phyloP scores from a whole-genome alignment of 2,113 vertebrate genomes.

The Noturus placidus region DNA sequence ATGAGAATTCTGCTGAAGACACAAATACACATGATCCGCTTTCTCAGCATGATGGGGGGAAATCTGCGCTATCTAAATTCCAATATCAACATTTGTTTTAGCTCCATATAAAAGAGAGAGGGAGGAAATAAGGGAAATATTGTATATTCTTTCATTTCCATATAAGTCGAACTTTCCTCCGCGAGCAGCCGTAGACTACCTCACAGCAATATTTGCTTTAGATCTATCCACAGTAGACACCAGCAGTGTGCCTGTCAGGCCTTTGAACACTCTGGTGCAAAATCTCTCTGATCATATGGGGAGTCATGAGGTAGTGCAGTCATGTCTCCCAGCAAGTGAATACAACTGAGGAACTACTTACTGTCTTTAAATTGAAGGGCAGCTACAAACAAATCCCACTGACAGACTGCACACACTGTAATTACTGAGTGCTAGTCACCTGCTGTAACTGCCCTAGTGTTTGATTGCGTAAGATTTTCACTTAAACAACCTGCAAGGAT shows the following conservation, averaged over 20 bases:
- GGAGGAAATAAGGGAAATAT: constrained; percentile 56
- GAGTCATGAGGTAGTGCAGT: constrained; percentile 32
- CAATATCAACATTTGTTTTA: constrained; percentile 56
- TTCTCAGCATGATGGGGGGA: constrained; percentile 46
- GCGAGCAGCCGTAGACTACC: constrained; percentile 43
- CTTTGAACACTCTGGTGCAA: constrained; percentile 52
- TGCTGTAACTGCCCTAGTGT: constrained; percentile 26
- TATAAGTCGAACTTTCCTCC: constrained; percentile 38
- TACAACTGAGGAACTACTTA: constrained; percentile 31
- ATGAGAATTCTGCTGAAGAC: constrained; percentile 46
- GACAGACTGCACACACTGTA: constrained; percentile 27
- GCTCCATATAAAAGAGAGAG: constrained; percentile 50
- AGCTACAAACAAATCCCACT: constrained; percentile 29
- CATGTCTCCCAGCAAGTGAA: constrained; percentile 39
- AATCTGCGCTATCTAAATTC: constrained; percentile 51
- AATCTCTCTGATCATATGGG: constrained; percentile 57
- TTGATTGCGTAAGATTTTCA: constrained; percentile 24
- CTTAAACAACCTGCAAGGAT: constrained; percentile 10
- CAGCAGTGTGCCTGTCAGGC: constrained; percentile 36
- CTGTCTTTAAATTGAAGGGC: constrained; percentile 40
- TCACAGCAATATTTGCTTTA: constrained; percentile 57
- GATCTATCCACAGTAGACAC: constrained; percentile 49
- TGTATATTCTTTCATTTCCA: constrained; percentile 58
- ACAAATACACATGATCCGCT: constrained; percentile 54
- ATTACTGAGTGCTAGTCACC: constrained; percentile 38